Evolutionary conservation across 2,113 vertebrate species (phyloP), one percentile per base, ranked within the genome.

Genomic region (Indicator indicator): DNA sequence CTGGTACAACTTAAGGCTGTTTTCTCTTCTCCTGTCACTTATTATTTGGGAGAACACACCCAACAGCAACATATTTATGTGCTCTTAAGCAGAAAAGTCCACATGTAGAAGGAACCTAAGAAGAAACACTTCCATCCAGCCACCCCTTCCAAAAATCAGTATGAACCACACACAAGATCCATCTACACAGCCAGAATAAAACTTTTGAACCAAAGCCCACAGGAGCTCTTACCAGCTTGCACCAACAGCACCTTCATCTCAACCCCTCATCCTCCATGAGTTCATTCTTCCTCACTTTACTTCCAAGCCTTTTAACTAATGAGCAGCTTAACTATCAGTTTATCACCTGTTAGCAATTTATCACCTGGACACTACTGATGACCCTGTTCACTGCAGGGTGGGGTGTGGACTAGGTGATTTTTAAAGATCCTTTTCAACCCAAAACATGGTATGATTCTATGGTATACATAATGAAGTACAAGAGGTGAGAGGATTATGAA

Each of bases 321-420:
- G 13, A 88, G 21, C 42, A 63, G 18, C 9, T 80, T 67, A 80
- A 55, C 69, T 24, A 59, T 11, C 28, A 86, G 36, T 81, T 95
- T 85, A 80, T 83, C 50, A 64, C 60, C 80, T 86, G 48, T 36
- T 67, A 70, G 12, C 33, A 67, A 65, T 92, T 90, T 90, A 38
- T 75, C 77, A 73, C 55, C 71, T 87, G 68, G n/a, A 84, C 52
- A 86, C 71, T 59, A 83, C 48, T 50, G 48, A 50, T 50, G 48
- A 21, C 20, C 20, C 48, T 50, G 20, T 50, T 21, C 48, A 50
- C 48, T 20, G 19, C 20, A 50, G 48, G 48, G 48, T 20, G 46
- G 20, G 48, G 48, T 50, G 20, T 50, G 48, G 48, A 50, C 20
- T 20, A 50, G 48, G 48, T 50, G 48, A 50, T 50, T 20, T 12